Conservation (phyloP, 2,797 vertebrate genomes). For the Octomys mimax region DNA sequence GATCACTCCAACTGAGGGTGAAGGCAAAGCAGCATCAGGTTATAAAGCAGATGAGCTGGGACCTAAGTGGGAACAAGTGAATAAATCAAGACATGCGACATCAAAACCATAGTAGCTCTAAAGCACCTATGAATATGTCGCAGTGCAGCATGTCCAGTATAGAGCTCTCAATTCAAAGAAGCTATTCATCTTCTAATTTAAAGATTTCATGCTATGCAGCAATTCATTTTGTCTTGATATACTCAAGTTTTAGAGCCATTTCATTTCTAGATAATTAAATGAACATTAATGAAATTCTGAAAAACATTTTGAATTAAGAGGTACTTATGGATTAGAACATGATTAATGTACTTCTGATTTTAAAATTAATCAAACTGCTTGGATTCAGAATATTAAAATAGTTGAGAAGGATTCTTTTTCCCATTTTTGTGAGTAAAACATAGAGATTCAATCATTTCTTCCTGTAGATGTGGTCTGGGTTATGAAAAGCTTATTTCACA, state of each 20-base stretch:
- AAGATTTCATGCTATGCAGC: neutral
- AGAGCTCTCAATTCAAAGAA: neutral
- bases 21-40: neutral
- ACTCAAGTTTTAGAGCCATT: neutral
- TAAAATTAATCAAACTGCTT: conserved; percentile 47
- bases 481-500: neutral
- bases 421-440: neutral
- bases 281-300: neutral
- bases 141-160: neutral
- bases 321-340: conserved; percentile 21
- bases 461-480: neutral
- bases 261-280: conserved; percentile 40
- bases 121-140: neutral
- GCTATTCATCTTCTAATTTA: neutral
- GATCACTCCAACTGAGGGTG: neutral
- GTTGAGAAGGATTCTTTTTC: neutral
- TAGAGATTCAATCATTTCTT: conserved; percentile 12
- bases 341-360: neutral
- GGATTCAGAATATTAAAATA: neutral
- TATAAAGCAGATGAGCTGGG: neutral
- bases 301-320: conserved; percentile 15
- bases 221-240: neutral
- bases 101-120: neutral
- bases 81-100: neutral
- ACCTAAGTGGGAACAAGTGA: neutral